phyloP scores from a whole-genome alignment of 2,113 vertebrate species.

The Narcine bancroftii region DNA sequence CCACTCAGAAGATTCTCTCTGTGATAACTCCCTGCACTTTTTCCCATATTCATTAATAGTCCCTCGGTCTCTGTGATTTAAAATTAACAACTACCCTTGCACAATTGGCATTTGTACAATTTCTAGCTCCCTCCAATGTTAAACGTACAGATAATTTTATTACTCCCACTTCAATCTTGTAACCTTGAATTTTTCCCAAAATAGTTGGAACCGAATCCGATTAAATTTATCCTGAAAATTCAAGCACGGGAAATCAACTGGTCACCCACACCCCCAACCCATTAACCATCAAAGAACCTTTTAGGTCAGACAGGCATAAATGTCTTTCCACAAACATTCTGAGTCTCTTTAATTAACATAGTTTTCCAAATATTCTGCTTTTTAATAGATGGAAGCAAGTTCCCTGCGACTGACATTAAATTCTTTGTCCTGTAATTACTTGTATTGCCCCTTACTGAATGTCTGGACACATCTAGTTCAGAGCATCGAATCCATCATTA shows the following conservation, averaged over 20 bases:
- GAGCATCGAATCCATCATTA: neutral
- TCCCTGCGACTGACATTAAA: conserved; percentile 9
- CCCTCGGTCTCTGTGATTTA: too few species aligned
- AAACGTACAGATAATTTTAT: neutral
- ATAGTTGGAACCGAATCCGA: neutral
- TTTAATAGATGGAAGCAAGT: conserved; percentile 13
- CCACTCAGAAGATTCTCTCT: too few species aligned
- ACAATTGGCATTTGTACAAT: too few species aligned
- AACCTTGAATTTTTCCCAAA: neutral
- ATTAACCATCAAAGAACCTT: neutral
- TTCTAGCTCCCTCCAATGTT: neutral
- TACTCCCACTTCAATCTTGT: neutral
- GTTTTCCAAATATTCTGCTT: neutral
- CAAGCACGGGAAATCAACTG: neutral
- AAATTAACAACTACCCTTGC: too few species aligned
- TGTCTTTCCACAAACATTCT: neutral
- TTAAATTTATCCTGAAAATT: neutral
- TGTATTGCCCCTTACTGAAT: conserved; percentile 3
- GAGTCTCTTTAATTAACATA: neutral
- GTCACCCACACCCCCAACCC: too few species aligned
- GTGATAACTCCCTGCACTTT: too few species aligned
- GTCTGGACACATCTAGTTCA: neutral
- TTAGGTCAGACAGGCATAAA: neutral
- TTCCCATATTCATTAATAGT: too few species aligned
- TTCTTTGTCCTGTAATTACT: conserved; percentile 2